Percentiles rank a stretch among this genome's conserved stretches.
Evolutionary conservation across 2,797 vertebrate species (phyloP).

Genomic region (Cynodonichthys magdalenae): DNA sequence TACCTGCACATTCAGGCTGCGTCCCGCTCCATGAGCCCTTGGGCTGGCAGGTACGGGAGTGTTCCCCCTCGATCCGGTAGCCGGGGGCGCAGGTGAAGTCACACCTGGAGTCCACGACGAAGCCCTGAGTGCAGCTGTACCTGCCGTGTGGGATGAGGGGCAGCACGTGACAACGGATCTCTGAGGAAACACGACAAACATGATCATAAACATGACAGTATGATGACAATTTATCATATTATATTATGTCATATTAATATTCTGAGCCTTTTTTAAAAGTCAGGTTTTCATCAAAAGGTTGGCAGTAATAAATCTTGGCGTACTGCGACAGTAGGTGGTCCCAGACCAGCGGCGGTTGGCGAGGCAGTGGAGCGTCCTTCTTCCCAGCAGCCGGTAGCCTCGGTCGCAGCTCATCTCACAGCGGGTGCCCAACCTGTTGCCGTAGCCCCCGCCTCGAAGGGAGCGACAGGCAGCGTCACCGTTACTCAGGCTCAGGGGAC

Average conservation of each 20-base stretch:
- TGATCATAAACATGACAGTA: too few relatives aligned
- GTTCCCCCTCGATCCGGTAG: conserved; percentile 89
- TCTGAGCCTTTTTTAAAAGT: too few relatives aligned
- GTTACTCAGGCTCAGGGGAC: conserved; percentile 82
- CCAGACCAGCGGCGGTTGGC: conserved; percentile 91
- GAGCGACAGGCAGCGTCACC: conserved; percentile 90
- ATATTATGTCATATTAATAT: too few relatives aligned
- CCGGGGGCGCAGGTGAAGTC: conserved; percentile 88
- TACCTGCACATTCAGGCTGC: conserved; percentile 93
- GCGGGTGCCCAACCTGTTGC: conserved; percentile 88
- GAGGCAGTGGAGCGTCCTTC: conserved; percentile 83
- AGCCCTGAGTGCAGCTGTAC: conserved; percentile 87
- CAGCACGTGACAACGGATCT: conserved; percentile 86
- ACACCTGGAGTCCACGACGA: conserved; percentile 90
- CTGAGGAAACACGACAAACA: conserved; percentile 67
- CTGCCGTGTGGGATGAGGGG: conserved; percentile 85
- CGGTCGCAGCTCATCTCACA: conserved; percentile 89
- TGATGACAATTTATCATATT: too few relatives aligned
- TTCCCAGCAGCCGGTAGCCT: conserved; percentile 88
- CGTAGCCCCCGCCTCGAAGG: conserved; percentile 82
- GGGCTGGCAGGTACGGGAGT: conserved; percentile 86
- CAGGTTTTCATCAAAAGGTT: too few relatives aligned
- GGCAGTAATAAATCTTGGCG: conserved; percentile 54
- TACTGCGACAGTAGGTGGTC: conserved; percentile 88
- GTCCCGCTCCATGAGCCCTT: conserved; percentile 86